Conservation (phyloP, 1,140 invertebrate genomes). For the Aphaenogaster ashmeadi region DNA sequence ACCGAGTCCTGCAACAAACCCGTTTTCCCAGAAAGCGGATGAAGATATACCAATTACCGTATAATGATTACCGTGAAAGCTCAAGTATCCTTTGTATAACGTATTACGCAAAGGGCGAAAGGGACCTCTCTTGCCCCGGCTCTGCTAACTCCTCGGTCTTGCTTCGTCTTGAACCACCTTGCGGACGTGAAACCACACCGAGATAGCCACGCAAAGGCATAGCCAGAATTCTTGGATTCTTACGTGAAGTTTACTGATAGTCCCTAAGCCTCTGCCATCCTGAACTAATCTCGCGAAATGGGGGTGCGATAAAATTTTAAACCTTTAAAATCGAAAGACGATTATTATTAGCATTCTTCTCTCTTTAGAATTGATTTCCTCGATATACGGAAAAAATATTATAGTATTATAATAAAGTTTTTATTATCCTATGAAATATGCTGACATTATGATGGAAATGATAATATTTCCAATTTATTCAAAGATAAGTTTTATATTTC, state of each 20-base stretch:
- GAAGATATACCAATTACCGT: slow-evolving; percentile 24
- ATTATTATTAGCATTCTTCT: background rate
- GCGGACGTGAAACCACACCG: background rate
- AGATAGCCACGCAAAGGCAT: background rate
- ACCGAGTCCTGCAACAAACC: background rate
- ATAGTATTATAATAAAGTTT: background rate
- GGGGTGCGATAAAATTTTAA: too few relatives aligned
- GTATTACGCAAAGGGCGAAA: slow-evolving; percentile 12
- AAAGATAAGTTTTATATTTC: background rate
- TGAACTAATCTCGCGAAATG: background rate
- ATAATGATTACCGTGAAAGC: slow-evolving; percentile 28
- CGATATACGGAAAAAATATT: background rate
- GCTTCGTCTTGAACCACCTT: background rate
- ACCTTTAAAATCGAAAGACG: background rate
- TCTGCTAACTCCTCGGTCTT: background rate
- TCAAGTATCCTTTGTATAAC: slow-evolving; percentile 29
- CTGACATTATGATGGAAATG: background rate
- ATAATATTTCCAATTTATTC: background rate
- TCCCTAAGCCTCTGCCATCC: background rate
- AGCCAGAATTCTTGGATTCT: slow-evolving; percentile 28
- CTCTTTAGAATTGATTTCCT: background rate
- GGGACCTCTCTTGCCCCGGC: background rate
- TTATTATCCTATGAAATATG: background rate
- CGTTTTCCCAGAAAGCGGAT: background rate
- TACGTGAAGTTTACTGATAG: background rate